phyloP scores from a whole-genome alignment of 2,797 vertebrate genomes.

The Garrulus glandarius region DNA sequence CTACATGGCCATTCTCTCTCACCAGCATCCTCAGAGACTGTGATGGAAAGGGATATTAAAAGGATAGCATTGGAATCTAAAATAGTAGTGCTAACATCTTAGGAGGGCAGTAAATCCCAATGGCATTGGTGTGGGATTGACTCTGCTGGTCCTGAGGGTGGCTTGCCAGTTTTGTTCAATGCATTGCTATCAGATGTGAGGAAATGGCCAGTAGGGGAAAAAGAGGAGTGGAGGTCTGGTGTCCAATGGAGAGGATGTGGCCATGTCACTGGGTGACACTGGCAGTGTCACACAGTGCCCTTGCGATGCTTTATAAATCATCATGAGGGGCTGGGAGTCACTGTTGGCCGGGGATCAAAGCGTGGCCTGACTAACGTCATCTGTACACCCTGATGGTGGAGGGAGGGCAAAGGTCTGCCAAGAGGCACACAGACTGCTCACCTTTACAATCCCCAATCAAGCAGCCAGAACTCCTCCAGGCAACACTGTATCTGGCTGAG shows the following conservation, averaged over 20 bases:
- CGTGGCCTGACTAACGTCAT: background rate
- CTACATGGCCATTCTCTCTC: background rate
- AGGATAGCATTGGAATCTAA: background rate
- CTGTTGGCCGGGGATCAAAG: background rate
- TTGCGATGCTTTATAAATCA: fast-evolving
- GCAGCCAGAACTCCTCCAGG: background rate
- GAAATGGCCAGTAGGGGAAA: background rate
- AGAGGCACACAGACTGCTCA: background rate
- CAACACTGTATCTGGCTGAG: background rate
- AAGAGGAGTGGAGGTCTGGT: background rate
- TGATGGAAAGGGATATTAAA: background rate
- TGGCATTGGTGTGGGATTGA: background rate
- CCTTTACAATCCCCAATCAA: background rate
- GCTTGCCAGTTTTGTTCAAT: background rate
- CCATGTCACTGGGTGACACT: background rate
- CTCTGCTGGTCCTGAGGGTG: background rate
- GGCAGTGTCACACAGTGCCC: background rate
- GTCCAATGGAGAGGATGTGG: background rate
- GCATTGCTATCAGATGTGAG: background rate
- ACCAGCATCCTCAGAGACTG: background rate
- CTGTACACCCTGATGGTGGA: background rate
- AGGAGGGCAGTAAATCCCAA: background rate
- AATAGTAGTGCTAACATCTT: background rate
- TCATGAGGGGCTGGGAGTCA: background rate
- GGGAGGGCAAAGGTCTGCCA: background rate